Conservation (phyloP, 2,113 vertebrate genomes). For the Pseudonaja textilis region DNA sequence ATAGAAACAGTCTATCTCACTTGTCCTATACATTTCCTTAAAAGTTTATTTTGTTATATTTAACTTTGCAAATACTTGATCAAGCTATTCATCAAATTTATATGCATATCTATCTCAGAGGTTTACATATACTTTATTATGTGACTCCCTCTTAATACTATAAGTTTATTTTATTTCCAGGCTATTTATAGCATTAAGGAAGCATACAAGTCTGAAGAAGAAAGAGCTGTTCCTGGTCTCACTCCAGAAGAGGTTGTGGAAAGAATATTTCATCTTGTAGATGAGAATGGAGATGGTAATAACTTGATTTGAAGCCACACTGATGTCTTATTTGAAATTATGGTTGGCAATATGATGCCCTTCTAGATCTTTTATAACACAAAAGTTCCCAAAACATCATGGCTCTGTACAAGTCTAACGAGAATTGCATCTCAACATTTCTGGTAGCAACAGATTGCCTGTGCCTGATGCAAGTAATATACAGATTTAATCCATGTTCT, state of each 20-base stretch:
- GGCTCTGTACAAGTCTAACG: background rate
- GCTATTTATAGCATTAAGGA: constrained; percentile 92
- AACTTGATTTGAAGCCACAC: background rate
- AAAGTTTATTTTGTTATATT: background rate
- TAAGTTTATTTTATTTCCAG: constrained; percentile 57
- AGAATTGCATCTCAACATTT: background rate
- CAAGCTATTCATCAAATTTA: background rate
- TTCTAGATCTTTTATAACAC: background rate
- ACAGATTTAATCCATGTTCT: background rate
- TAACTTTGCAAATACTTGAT: background rate
- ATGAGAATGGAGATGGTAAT: constrained; percentile 94
- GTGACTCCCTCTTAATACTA: background rate
- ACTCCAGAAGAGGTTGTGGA: constrained; percentile 92
- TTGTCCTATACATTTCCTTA: background rate
- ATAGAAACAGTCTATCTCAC: background rate
- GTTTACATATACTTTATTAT: background rate
- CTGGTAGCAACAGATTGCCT: background rate
- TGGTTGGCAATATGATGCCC: background rate
- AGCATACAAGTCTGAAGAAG: constrained; percentile 79
- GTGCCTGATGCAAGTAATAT: background rate
- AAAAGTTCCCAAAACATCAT: background rate
- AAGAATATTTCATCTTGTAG: constrained; percentile 93
- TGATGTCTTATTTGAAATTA: background rate
- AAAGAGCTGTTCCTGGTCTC: constrained; percentile 76
- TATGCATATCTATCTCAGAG: background rate